phyloP scores from a whole-genome alignment of 1,140 invertebrate genomes.

The Atta colombica region DNA sequence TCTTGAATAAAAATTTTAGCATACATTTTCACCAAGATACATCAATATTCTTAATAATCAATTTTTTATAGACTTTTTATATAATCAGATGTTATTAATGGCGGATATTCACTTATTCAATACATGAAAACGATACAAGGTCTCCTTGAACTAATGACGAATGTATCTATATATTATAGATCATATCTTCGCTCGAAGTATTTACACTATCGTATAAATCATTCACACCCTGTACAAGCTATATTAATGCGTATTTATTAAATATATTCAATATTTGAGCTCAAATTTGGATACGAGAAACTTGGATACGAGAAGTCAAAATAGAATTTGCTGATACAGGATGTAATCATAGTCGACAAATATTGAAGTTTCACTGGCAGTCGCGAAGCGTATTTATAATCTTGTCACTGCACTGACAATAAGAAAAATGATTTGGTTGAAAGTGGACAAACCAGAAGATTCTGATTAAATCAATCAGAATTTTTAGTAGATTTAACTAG shows the following conservation, averaged over 20 bases:
- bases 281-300: conserved; percentile 53
- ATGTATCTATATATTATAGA: conserved; percentile 20
- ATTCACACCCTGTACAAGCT: conserved; percentile 52
- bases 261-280: conserved; percentile 73
- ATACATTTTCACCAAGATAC: neutral
- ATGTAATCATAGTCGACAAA: conserved; percentile 50
- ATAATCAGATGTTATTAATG: neutral
- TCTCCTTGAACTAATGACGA: conserved; percentile 32
- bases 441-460: no score
- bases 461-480: no score
- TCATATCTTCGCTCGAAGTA: conserved; percentile 66
- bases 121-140: conserved; percentile 14
- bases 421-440: no score
- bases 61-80: conserved; percentile 6
- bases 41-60: neutral
- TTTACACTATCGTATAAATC: conserved; percentile 55
- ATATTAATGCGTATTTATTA: conserved; percentile 72
- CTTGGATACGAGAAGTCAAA: conserved; percentile 45
- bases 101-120: conserved; percentile 33
- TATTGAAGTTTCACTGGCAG: conserved; percentile 41
- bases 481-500: no score
- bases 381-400: conserved; percentile 48
- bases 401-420: neutral
- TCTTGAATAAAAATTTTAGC: conserved; percentile 4
- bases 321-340: conserved; percentile 44